phyloP scores from a whole-genome alignment of 2,888 invertebrate species.

The Conchocele bisecta region DNA sequence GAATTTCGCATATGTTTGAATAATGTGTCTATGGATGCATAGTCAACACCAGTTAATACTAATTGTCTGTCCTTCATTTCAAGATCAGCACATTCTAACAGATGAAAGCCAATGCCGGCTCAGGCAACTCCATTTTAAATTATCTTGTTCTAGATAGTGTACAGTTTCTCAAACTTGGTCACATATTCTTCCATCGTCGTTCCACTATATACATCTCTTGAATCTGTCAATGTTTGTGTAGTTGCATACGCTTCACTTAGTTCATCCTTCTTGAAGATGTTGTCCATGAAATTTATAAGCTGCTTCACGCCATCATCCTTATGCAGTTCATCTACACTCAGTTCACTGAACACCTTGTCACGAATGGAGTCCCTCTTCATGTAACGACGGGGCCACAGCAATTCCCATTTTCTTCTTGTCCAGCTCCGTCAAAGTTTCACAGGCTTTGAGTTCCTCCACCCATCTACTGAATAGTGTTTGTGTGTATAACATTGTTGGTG shows the following conservation, averaged over 20 bases:
- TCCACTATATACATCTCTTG: not conserved
- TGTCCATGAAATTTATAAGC: conserved; percentile 34
- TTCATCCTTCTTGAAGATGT: conserved; percentile 40
- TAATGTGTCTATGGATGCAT: conserved; percentile 18
- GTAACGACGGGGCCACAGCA: too few species aligned
- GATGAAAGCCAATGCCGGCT: conserved; percentile 41
- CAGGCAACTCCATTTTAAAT: conserved; percentile 36
- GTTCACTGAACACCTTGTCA: conserved; percentile 41
- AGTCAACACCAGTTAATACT: conserved; percentile 43
- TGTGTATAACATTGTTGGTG: too few species aligned
- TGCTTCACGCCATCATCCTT: conserved; percentile 27
- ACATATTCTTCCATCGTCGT: conserved; percentile 34
- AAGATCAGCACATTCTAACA: conserved; percentile 23
- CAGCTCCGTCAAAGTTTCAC: conserved; percentile 35
- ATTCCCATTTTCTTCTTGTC: too few species aligned
- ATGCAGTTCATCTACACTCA: conserved; percentile 29
- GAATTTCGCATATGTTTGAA: conserved; percentile 36
- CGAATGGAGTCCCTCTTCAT: too few species aligned
- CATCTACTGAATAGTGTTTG: too few species aligned
- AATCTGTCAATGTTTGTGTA: conserved; percentile 44
- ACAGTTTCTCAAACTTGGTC: conserved; percentile 43
- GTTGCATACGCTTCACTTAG: conserved; percentile 40
- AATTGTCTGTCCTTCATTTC: conserved; percentile 44
- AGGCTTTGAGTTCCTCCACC: conserved; percentile 40
- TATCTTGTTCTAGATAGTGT: conserved; percentile 29